phyloP scores from a whole-genome alignment of 2,113 vertebrate species.

The Tenrec ecaudatus region DNA sequence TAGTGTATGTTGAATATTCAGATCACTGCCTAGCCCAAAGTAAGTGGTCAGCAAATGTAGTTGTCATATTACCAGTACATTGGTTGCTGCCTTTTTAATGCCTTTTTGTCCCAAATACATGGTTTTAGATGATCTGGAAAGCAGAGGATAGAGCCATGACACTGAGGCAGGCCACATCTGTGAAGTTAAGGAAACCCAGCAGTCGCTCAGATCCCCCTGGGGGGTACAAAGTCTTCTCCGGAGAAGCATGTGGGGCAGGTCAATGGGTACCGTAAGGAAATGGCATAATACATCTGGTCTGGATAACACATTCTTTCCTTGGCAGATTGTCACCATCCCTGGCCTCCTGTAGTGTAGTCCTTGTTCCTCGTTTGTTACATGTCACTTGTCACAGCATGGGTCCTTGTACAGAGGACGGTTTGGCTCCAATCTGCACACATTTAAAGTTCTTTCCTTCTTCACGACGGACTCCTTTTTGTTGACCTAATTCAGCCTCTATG shows the following conservation, averaged over 20 bases:
- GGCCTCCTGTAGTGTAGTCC: background rate
- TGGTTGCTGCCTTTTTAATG: background rate
- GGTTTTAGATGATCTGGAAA: background rate
- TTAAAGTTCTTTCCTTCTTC: background rate
- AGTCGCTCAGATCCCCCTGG: background rate
- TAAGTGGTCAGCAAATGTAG: background rate
- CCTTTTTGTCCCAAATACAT: background rate
- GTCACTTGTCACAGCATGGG: background rate
- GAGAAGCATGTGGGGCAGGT: background rate
- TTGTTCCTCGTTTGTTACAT: constrained; percentile 9
- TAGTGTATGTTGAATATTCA: background rate
- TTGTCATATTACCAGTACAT: background rate
- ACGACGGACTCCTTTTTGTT: background rate
- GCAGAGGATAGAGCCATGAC: background rate
- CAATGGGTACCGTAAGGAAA: background rate
- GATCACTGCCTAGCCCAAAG: background rate
- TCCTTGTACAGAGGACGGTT: background rate
- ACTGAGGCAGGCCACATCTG: background rate
- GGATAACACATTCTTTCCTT: background rate
- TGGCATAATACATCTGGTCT: background rate
- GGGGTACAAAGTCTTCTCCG: background rate
- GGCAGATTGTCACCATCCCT: background rate
- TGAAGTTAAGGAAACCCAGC: too few relatives aligned
- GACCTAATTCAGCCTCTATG: constrained; percentile 9
- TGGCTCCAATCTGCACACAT: background rate